phyloP scores from a whole-genome alignment of 2,888 invertebrate genomes.

The Clunio marinus region DNA sequence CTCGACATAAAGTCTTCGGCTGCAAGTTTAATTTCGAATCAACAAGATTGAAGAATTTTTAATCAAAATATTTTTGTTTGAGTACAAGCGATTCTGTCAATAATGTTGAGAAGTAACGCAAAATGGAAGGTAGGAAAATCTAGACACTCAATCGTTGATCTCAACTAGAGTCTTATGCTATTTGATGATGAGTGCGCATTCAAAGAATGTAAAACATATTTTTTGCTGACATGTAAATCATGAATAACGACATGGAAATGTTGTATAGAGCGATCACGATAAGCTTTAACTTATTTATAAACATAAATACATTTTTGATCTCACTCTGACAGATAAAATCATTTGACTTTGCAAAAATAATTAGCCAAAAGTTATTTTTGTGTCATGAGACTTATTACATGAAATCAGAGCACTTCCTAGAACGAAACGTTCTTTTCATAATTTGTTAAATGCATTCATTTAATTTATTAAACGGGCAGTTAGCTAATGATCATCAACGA shows the following conservation, averaged over 20 bases:
- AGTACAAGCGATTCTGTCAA: constrained; percentile 5
- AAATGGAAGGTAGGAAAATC: neutral
- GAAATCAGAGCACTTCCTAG: neutral
- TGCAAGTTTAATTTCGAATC: neutral
- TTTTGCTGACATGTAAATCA: neutral
- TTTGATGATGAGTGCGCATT: constrained; percentile 7
- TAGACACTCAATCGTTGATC: neutral
- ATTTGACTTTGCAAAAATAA: neutral
- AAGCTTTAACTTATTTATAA: neutral
- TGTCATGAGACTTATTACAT: neutral
- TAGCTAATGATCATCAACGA: neutral
- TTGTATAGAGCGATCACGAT: neutral
- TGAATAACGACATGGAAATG: neutral
- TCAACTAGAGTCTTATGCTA: neutral
- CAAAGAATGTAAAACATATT: neutral
- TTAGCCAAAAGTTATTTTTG: neutral
- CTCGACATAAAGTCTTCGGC: neutral
- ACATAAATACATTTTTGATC: neutral
- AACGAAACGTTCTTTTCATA: neutral
- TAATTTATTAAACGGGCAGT: neutral
- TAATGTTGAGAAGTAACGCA: neutral
- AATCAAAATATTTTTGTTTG: neutral
- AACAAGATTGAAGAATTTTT: neutral
- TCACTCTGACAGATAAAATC: neutral
- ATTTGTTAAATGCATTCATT: neutral